Evolutionary conservation across 2,113 vertebrate genomes (phyloP).

Genomic region (Boleophthalmus pectinirostris): DNA sequence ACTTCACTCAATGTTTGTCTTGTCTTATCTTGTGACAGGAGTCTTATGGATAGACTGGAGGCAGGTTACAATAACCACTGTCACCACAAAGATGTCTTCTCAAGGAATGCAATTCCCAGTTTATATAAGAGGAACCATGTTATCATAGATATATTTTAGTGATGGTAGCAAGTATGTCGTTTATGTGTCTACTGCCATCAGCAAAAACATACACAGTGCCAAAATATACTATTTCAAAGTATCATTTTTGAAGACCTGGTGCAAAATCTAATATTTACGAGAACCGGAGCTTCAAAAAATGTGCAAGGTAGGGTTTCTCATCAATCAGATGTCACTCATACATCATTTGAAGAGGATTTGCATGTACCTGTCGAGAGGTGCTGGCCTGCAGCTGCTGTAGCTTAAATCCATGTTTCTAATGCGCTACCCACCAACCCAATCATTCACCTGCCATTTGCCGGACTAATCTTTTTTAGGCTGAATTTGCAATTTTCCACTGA

Average conservation of each 20-base stretch:
- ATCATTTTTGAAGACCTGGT: not conserved
- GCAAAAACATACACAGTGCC: not conserved
- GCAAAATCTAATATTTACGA: not conserved
- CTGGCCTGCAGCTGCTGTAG: not conserved
- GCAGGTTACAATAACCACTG: not conserved
- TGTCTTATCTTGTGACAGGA: not conserved
- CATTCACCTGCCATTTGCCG: not conserved
- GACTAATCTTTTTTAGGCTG: not conserved
- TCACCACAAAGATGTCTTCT: not conserved
- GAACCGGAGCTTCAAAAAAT: not conserved
- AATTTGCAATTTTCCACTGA: not conserved
- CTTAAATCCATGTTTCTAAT: constrained; percentile 9
- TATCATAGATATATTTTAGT: not conserved
- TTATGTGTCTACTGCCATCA: no score
- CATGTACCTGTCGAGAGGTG: constrained; percentile 1
- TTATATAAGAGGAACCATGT: not conserved
- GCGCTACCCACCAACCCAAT: not conserved
- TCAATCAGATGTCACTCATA: constrained; percentile 1
- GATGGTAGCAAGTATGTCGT: not conserved
- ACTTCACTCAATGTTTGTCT: not conserved
- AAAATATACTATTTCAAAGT: not conserved
- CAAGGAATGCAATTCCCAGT: not conserved
- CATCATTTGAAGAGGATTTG: constrained; percentile 3
- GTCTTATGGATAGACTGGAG: not conserved
- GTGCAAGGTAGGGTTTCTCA: not conserved